These are phyloP conservation scores for Smutsia temminckii DNA, from an alignment of 2,797 vertebrate species.

Conservation along the genomic window DNA sequence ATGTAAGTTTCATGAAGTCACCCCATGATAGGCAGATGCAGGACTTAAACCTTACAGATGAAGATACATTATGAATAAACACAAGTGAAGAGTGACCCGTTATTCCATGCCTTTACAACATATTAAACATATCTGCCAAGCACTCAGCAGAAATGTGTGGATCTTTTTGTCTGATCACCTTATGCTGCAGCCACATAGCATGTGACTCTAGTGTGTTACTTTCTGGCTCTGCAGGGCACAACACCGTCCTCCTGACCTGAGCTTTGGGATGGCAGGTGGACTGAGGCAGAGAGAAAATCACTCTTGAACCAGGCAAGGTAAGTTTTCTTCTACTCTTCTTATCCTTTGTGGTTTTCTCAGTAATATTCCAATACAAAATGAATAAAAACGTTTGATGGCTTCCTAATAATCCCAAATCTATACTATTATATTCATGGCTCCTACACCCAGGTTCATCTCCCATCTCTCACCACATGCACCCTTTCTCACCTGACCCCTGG, in stretches of 20 bases:
- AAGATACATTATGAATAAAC: not conserved
- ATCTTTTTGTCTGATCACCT: not conserved
- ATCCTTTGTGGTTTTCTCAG: not conserved
- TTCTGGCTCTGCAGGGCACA: not conserved
- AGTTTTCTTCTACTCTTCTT: constrained; percentile 23
- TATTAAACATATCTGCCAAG: not conserved
- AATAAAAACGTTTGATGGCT: not conserved
- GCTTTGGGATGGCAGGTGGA: not conserved
- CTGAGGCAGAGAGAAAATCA: not conserved
- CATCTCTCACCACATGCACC: fast-evolving
- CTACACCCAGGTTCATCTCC: not conserved
- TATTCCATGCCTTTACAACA: not conserved
- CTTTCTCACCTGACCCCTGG: not conserved
- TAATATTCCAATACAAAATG: not conserved
- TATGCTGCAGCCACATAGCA: not conserved
- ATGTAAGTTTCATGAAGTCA: not conserved
- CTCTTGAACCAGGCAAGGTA: not conserved
- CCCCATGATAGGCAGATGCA: not conserved
- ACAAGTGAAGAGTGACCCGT: not conserved
- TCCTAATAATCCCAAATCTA: not conserved
- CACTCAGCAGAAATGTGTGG: not conserved
- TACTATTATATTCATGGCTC: not conserved
- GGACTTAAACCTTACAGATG: not conserved
- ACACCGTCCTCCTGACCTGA: not conserved
- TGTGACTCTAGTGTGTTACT: not conserved